Evolutionary conservation across 2,113 vertebrate genomes (phyloP).

Genomic region (Brachionichthys hirsutus): DNA sequence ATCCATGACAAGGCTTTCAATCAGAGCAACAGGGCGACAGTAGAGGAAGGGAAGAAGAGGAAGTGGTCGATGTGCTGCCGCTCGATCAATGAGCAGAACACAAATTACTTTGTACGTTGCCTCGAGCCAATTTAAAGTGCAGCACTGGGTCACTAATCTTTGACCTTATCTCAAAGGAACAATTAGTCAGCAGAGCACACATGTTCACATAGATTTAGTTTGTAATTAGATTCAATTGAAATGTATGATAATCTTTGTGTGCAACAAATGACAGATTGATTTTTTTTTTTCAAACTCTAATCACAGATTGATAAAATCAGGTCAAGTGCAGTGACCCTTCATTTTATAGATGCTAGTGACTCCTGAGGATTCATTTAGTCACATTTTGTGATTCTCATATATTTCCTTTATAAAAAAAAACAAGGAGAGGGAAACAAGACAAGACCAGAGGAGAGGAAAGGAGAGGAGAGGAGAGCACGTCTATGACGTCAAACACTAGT

Average conservation of each 20-base stretch:
- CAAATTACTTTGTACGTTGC: constrained; percentile 52
- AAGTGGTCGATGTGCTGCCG: constrained; percentile 29
- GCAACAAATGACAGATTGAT: too few species aligned
- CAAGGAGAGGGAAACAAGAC: too few species aligned
- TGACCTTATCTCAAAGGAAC: constrained; percentile 46
- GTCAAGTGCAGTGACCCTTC: too few species aligned
- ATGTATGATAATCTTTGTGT: too few species aligned
- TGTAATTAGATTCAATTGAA: too few species aligned
- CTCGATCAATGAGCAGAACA: constrained; percentile 45
- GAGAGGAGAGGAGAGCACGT: constrained; percentile 6
- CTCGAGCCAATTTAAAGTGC: constrained; percentile 44
- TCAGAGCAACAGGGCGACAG: neutral
- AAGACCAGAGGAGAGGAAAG: neutral
- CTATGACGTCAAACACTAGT: constrained; percentile 60
- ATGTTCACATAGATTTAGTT: too few species aligned
- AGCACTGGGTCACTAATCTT: constrained; percentile 39
- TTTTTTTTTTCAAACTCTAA: too few species aligned
- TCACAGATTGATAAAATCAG: too few species aligned
- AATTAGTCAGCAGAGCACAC: constrained; percentile 24
- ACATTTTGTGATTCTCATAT: too few species aligned
- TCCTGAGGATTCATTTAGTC: too few species aligned
- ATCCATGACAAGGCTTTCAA: constrained; percentile 3
- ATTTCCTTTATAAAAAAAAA: too few species aligned
- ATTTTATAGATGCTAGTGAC: too few species aligned
- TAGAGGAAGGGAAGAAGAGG: constrained; percentile 3